Evolutionary conservation across 2,113 vertebrate genomes (phyloP).

Genomic region (Salminus brasiliensis): DNA sequence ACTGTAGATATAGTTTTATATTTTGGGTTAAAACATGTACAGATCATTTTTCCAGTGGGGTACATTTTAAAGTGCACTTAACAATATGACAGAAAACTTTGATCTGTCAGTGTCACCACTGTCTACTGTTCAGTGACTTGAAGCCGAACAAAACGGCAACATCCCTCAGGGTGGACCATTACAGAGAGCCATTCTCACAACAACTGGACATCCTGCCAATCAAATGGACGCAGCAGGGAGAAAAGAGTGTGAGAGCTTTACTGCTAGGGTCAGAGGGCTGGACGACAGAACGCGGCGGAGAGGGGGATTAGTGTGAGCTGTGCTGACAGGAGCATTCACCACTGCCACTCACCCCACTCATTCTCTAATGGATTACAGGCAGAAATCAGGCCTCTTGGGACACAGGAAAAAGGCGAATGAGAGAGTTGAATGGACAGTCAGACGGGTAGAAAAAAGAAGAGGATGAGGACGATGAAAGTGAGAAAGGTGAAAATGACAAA

Average conservation of each 20-base stretch:
- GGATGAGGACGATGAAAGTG: not conserved
- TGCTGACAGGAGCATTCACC: slow-evolving; percentile 30
- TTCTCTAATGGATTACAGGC: slow-evolving; percentile 25
- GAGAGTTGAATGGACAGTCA: not conserved
- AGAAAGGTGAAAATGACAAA: not conserved
- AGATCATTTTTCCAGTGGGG: not conserved
- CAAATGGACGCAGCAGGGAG: not conserved
- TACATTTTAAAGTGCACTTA: too few relatives aligned
- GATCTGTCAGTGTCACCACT: not conserved
- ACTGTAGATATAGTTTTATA: too few relatives aligned
- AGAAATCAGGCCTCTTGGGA: slow-evolving; percentile 18
- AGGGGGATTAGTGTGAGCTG: slow-evolving; percentile 19
- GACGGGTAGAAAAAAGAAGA: not conserved
- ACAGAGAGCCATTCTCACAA: not conserved
- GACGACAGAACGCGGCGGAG: slow-evolving; percentile 12
- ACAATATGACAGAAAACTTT: not conserved
- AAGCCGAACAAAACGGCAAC: not conserved
- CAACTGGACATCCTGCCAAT: not conserved
- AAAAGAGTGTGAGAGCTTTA: not conserved
- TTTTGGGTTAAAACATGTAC: not conserved
- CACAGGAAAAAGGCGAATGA: not conserved
- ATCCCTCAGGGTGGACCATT: not conserved
- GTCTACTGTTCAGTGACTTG: not conserved
- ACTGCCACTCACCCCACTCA: slow-evolving; percentile 14
- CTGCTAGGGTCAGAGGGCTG: not conserved